Evolutionary conservation across 2,888 invertebrate genomes (phyloP).

Genomic region (Ennomos erosarius): DNA sequence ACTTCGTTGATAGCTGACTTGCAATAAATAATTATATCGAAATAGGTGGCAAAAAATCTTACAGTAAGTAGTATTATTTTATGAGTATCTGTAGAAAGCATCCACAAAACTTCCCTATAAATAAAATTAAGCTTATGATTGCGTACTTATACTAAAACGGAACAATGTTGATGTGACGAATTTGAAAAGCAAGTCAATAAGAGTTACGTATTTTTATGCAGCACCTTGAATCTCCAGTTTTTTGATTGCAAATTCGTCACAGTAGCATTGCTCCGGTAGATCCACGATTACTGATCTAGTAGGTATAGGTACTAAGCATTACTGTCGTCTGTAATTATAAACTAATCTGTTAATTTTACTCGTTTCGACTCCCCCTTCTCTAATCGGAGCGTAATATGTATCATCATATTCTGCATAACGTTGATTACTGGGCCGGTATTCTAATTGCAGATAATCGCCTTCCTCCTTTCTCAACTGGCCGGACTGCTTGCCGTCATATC

Average conservation of each 20-base stretch:
- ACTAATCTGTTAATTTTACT: slow-evolving; percentile 82
- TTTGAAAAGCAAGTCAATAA: no score
- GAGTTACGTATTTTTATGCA: no score
- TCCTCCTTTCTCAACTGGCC: slow-evolving; percentile 71
- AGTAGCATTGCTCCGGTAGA: background rate
- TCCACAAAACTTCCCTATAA: slow-evolving; percentile 26
- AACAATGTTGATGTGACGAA: slow-evolving; percentile 18
- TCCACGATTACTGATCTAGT: background rate
- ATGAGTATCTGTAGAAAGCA: slow-evolving; percentile 65
- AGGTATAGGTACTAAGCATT: slow-evolving; percentile 25
- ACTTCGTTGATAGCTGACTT: slow-evolving; percentile 41
- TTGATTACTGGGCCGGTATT: slow-evolving; percentile 75
- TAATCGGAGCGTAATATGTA: slow-evolving; percentile 67
- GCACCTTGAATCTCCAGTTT: background rate
- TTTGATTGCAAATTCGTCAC: slow-evolving; percentile 6
- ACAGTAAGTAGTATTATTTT: slow-evolving; percentile 34
- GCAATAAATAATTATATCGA: slow-evolving; percentile 19
- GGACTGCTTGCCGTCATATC: slow-evolving; percentile 72
- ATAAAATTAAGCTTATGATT: slow-evolving; percentile 5
- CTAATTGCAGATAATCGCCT: slow-evolving; percentile 74
- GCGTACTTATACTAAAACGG: slow-evolving; percentile 1
- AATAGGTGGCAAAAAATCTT: slow-evolving; percentile 13
- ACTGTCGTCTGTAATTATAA: slow-evolving; percentile 78
- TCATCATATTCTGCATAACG: slow-evolving; percentile 75
- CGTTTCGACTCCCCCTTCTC: slow-evolving; percentile 67